Base-by-base conservation (phyloP, 1,140 invertebrate species). In the Cyclargus thomasi region DNA sequence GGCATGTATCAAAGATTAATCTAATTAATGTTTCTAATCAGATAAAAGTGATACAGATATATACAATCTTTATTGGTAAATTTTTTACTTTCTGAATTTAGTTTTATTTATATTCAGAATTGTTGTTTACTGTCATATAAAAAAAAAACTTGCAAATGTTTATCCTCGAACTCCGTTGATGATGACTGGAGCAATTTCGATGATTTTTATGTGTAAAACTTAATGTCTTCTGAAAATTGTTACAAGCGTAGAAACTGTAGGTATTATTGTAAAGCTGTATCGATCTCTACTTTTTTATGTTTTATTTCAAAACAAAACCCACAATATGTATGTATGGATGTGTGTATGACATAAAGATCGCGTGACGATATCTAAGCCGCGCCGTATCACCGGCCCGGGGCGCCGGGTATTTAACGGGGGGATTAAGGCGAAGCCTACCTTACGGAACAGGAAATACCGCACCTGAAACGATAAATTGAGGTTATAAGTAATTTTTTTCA, bases 371-470 rank as follows among this genome's bases (percentile, higher is more conserved):
- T 59, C 55, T 59, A 59, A 59, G 55, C 55, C 55, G 18, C 14
- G 53, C 29, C 68, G 11, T 63, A 63, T 39, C 68, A 65, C 20
- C 16, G 57, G 63, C 68, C 68, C 21, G 18, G 47, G 68, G 68
- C 64, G 20, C 22, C 62, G 36, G 23, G 64, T 55, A 59, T 64
- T 67, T 64, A 53, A 53, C 17, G 22, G 21, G 20, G 14, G 16
- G 17, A 29, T 69, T 69, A 69, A 69, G 68, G 64, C 17, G 21
- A 53, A 59, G 68, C 17, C 1, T 8, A 16, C 39, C 39, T 47
- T 47, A 16, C 1, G 10, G 14, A 47, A 11, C 29, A 6, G 5
- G 39, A 47, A n/a, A n/a, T n/a, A n/a, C n/a, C n/a, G n/a, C 14
- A 47, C 39, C 39, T 47, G 39, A 47, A 47, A 47, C 14, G 39